Base-by-base conservation (phyloP, 2,888 invertebrate species). In the Rhabditophanes sp. region DNA sequence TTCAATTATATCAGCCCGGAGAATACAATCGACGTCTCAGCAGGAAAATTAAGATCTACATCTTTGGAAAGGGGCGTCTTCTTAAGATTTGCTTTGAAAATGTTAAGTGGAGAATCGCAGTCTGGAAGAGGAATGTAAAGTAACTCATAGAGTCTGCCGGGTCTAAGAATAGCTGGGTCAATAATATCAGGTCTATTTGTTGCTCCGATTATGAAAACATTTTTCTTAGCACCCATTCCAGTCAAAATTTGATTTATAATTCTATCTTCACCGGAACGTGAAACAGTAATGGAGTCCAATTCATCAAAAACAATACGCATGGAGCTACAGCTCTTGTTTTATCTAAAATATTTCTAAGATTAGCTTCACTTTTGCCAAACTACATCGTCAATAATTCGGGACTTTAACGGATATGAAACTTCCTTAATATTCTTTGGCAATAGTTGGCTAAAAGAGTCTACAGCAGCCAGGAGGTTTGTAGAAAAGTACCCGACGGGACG, bases 141-240 rank as follows among this genome's bases (percentile, higher is more conserved):
- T 50, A 99, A 75, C 71, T 99, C 96, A 75, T 96, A 96, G 39
- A 99, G 75, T 65, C 96, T 82, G 15, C 96, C 96, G 16, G 96
- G 96, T 67, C 96, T 79, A 49, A 96, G 75, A 67, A 96, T 93
- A 37, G 96, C 96, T 37, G 93, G 84, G 75, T 96, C 96, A 68
- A 99, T 96, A 64, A 96, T 96, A 68, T 96, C 96, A 49, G 76
- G 73, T 42, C 71, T 66, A 72, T 84, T 85, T 43, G 85, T 85
- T 49, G 82, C 79, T 67, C 96, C 96, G 67, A 96, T 96, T 54
- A 96, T 96, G 69, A 99, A 99, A 14, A 96, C 96, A 68, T 96
- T 96, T 71, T 96, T 96, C 75, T 96, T 96, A 19, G 88, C 96
- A 69, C 99, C 96, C 96, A 96, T 96, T 74, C 99, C 96, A 1